Base-by-base conservation (phyloP, 1,140 invertebrate species). In the Atta colombica region DNA sequence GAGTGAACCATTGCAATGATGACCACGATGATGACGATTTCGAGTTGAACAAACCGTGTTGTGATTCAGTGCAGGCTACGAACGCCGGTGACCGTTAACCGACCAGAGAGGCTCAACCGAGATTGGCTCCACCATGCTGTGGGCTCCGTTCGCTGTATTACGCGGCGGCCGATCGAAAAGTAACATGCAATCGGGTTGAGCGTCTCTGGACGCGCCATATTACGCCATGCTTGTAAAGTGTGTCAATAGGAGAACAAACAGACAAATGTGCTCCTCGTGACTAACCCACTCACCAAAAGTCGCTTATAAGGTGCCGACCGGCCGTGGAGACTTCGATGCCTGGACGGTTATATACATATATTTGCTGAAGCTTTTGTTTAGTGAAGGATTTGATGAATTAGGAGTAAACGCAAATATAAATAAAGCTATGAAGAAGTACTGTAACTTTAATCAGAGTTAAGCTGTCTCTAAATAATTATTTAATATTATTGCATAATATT, bases 181-280 rank as follows among this genome's bases (percentile, higher is more conserved):
- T 58, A 61, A 28, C 12, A 45, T 21, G 65, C 18, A 25, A 85
- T 77, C 65, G 65, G 51, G 68, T 77, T 35, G 77, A 78, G 58
- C 78, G 66, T 84, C 66, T n/a, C 69, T 82, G 58, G 28, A 65
- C 69, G 74, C 55, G 66, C 58, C 39, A 10, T 61, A 31, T 90
- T 90, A 69, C 88, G 78, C 71, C 86, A 90, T 55, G 51, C 66
- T 60, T 60, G 49, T 16, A 61, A 90, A 91, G 90, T 91, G 78
- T 91, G 90, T 90, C 90, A 91, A 91, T 90, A 80, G 90, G 68
- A 88, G 61, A 85, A 82, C 85, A 90, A 91, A 91, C 82, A 89
- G 77, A 61, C 84, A 80, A 91, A 89, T 87, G 84, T 87, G 75
- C 60, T 77, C 60, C 31, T 69, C 66, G 63, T 87, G 89, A 63